Evolutionary conservation across 2,113 vertebrate genomes (phyloP).

Genomic region (Emydura subglobosa): DNA sequence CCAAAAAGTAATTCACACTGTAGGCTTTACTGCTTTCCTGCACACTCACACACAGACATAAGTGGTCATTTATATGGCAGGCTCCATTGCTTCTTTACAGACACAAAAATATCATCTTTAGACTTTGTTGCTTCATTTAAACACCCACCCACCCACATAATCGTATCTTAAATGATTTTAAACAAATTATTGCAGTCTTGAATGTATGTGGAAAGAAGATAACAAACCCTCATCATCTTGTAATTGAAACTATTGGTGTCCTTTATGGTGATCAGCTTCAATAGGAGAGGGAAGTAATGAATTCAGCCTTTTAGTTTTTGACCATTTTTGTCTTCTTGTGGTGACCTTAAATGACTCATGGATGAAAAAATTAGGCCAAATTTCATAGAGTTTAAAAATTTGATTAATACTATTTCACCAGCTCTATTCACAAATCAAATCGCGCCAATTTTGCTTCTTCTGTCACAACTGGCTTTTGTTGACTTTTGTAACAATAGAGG

Average conservation of each 20-base stretch:
- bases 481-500: neutral
- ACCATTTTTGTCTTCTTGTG: neutral
- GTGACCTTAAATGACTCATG: neutral
- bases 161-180: neutral
- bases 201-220: neutral
- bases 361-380: neutral
- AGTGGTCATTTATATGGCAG: neutral
- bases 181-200: neutral
- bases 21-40: neutral
- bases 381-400: neutral
- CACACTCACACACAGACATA: neutral
- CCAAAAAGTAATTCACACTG: neutral
- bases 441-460: neutral
- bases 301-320: neutral
- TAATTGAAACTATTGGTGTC: neutral
- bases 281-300: neutral
- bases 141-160: neutral
- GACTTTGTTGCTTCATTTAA: neutral
- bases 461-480: fast-evolving
- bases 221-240: neutral
- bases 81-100: neutral
- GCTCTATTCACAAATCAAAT: neutral
- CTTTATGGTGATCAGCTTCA: neutral
- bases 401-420: neutral
- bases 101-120: neutral